A percentile compares a stretch with the other conserved stretches of the same genome.
Evolutionary conservation across 1,140 invertebrate genomes (phyloP).

Genomic region (Campoletis sonorensis): DNA sequence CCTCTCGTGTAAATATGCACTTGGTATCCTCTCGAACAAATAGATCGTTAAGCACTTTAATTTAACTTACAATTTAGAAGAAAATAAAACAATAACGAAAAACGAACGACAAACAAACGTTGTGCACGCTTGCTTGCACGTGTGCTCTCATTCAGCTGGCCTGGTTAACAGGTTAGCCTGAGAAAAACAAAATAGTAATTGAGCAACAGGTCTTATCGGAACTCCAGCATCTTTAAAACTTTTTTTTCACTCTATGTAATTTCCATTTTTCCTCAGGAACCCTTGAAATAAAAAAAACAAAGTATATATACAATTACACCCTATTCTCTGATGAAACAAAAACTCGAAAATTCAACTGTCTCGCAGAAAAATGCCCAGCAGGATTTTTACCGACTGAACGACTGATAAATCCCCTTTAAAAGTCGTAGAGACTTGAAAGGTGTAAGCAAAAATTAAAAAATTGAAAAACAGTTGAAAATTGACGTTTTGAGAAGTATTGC

Average conservation of each 20-base stretch:
- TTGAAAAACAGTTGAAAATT: no score
- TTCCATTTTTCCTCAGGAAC: no score
- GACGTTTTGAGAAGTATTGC: no score
- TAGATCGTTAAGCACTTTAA: slow-evolving; percentile 27
- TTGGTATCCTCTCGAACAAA: slow-evolving; percentile 42
- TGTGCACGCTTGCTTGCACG: not conserved
- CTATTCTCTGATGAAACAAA: no score
- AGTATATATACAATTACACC: no score
- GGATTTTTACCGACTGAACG: not conserved
- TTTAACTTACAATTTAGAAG: slow-evolving; percentile 2
- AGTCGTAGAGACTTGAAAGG: no score
- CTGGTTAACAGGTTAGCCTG: not conserved
- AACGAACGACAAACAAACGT: not conserved
- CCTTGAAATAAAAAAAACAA: no score
- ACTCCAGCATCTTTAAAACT: not conserved
- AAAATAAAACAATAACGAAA: not conserved
- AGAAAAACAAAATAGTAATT: not conserved
- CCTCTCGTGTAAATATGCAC: slow-evolving; percentile 39
- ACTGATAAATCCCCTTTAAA: no score
- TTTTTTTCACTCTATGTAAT: not conserved
- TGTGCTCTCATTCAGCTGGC: not conserved
- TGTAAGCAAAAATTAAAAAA: no score
- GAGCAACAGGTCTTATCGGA: slow-evolving; percentile 20
- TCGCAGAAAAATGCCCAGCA: no score
- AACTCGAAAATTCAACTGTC: no score